Evolutionary conservation across 2,797 vertebrate species (phyloP).

Genomic region (Trichosurus vulpecula): DNA sequence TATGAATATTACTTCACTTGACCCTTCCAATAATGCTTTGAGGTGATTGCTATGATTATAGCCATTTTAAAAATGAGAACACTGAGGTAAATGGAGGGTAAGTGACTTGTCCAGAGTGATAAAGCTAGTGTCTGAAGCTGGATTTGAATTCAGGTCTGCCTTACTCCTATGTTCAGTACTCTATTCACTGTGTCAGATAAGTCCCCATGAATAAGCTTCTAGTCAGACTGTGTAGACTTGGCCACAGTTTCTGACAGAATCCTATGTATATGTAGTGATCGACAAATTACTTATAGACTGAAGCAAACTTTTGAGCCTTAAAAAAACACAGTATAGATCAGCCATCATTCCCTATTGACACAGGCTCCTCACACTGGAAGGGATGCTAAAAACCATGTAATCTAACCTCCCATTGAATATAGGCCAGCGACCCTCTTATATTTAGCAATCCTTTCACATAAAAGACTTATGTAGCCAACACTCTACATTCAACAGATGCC

Average conservation of each 20-base stretch:
- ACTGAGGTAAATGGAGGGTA: background rate
- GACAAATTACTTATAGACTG: background rate
- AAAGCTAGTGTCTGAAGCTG: background rate
- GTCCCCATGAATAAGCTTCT: background rate
- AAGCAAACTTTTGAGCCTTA: background rate
- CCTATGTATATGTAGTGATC: background rate
- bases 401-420: background rate
- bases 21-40: background rate
- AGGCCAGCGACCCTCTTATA: background rate
- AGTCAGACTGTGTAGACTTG: background rate
- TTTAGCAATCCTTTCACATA: background rate
- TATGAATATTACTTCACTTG: background rate
- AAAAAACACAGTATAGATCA: background rate
- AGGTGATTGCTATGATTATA: background rate
- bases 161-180: background rate
- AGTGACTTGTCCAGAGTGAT: background rate
- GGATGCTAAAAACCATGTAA: background rate
- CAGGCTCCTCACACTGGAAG: background rate
- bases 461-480: background rate
- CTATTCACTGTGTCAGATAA: background rate
- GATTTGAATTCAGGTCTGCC: background rate
- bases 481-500: conserved; percentile 26
- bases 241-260: background rate
- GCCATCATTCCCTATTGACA: background rate
- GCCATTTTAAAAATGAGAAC: background rate